Conservation (phyloP, 2,888 invertebrate species). For the Heliconius erato region DNA sequence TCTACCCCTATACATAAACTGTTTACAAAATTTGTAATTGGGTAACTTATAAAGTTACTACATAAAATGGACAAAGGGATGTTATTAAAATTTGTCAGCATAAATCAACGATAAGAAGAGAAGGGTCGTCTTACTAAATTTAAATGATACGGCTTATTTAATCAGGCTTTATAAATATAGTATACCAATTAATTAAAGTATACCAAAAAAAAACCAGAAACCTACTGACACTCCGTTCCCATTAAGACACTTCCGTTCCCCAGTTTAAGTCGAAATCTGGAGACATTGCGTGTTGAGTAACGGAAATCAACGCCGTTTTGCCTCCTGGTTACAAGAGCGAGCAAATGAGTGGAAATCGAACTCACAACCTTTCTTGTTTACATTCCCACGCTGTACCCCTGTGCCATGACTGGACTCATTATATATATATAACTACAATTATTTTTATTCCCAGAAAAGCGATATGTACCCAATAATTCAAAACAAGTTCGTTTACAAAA, state of each 20-base stretch:
- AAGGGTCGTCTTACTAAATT: constrained; percentile 11
- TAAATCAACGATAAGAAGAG: background rate
- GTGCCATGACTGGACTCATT: background rate
- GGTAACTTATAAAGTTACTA: background rate
- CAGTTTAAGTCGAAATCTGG: too few relatives aligned
- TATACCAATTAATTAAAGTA: background rate
- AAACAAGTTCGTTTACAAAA: constrained; percentile 24
- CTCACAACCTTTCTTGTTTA: background rate
- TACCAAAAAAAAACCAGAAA: background rate
- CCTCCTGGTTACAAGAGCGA: background rate
- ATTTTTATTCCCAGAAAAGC: background rate
- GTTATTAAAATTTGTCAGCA: constrained; percentile 24
- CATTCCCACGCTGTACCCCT: background rate
- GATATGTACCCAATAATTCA: background rate
- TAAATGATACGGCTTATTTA: background rate
- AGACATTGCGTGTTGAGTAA: too few relatives aligned
- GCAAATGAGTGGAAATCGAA: background rate
- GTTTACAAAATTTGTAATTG: background rate
- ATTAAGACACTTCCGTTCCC: too few relatives aligned
- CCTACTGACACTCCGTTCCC: too few relatives aligned
- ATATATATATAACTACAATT: background rate
- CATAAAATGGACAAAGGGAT: constrained; percentile 3
- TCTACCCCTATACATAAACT: background rate
- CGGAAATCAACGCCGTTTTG: too few relatives aligned
- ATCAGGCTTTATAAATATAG: background rate